Conservation (phyloP, 1,140 invertebrate genomes). For the Drosophila funebris region DNA sequence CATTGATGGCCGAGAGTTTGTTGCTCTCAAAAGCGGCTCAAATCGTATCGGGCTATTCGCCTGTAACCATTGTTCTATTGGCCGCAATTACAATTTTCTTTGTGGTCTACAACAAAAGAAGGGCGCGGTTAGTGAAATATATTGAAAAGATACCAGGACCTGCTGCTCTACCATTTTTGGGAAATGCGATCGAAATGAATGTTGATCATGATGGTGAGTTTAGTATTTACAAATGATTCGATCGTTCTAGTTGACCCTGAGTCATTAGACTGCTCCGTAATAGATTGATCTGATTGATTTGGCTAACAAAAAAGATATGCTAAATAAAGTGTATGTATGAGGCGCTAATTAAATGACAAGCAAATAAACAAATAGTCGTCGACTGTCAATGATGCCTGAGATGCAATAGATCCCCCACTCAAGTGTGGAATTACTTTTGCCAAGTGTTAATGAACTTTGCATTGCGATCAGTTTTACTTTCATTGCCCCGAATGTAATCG, state of each 20-base stretch:
- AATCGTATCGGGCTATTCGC: conserved; percentile 74
- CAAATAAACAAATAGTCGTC: conserved; percentile 5
- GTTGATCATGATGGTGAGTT: conserved; percentile 84
- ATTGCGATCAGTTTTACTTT: conserved; percentile 48
- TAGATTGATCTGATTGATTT: conserved; percentile 47
- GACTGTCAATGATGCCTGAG: conserved; percentile 10
- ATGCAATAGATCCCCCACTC: background rate
- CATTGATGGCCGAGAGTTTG: conserved; percentile 76
- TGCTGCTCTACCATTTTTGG: conserved; percentile 85
- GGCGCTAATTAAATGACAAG: conserved; percentile 63
- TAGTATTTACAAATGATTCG: conserved; percentile 11
- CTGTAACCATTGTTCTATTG: conserved; percentile 68
- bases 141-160: conserved; percentile 86
- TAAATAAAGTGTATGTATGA: conserved; percentile 29
- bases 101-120: conserved; percentile 83
- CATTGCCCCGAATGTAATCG: background rate
- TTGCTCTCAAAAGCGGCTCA: conserved; percentile 67
- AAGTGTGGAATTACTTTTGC: background rate
- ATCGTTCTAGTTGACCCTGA: conserved; percentile 51
- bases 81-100: conserved; percentile 63
- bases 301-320: conserved; percentile 12
- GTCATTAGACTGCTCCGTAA: conserved; percentile 16
- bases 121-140: conserved; percentile 81
- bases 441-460: conserved; percentile 69
- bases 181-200: conserved; percentile 85